Evolutionary conservation across 1,140 invertebrate genomes (phyloP), one percentile per base, ranked within the genome.

Genomic region (Scaptomyza hsui): DNA sequence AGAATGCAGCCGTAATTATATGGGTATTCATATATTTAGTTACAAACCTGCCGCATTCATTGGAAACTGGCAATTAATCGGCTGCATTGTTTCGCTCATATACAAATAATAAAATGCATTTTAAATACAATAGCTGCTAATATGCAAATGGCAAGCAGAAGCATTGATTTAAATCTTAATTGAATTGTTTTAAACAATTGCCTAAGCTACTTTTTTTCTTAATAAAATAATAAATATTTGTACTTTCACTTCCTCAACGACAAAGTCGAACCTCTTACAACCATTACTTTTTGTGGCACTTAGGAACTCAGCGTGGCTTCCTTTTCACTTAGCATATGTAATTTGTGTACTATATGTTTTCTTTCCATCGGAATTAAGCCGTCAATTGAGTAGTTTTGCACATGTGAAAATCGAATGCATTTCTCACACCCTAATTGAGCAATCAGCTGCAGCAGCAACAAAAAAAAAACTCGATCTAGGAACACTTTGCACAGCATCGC

Each of bases 391-490:
- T n/a, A n/a, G 5, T 37, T 57, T 71, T 4, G 62, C 42, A 56
- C 15, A 65, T 72, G 55, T 60, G 32, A 59, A 65, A 72, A 47
- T 55, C 24, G 61, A 48, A 37, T 48, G 48, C 72, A 39, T 51
- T 64, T 72, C 72, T 52, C 62, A 75, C 51, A 69, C 68, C 65
- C 77, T 75, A 88, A 86, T 88, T 86, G 81, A 86, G 74, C 39
- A 64, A 78, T 86, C 74, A 86, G 68, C 45, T 52, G 72, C 56
- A 57, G 61, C 52, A 75, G 56, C 48, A 62, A 26, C 37, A 13
- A 39, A 21, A 41, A 12, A 37, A 55, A 19, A 61, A 39, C n/a
- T 49, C 53, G 18, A 35, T 26, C 21, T 21, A 16, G 39, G 24
- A 53, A 53, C 39, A 39, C 39, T 37, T 15, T 12, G 3, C 57